Evolutionary conservation across 2,888 invertebrate species (phyloP), one percentile per base, ranked within the genome.

Genomic region (Idaea biselata): DNA sequence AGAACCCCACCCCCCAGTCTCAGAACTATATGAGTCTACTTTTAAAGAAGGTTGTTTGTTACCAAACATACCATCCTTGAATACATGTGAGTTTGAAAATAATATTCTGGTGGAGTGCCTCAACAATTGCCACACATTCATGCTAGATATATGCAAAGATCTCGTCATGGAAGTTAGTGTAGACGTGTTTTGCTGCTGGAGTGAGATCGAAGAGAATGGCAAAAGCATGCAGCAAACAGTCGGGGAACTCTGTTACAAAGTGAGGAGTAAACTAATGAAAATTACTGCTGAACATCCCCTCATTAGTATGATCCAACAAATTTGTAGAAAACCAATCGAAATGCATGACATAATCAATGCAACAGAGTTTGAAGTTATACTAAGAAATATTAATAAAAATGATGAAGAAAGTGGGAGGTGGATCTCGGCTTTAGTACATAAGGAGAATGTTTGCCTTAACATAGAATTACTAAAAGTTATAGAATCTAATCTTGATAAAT

Each of bases 101-200:
- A 74, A 71, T 66, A 57, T 72, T 58, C 70, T 90, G 60, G 60
- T 77, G 55, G 84, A 87, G 65, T 77, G 73, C 66, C 63, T 90
- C 8, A 74, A 82, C 33, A 84, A 82, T 58, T 82, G 83, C 68
- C 82, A 88, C 68, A 67, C 66, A 14, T 67, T 72, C 1, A 66
- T 91, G 68, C 64, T 91, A 60, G 88, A 91, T 67, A 77, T 75
- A 65, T 86, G 81, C 65, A 81, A 87, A 70, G 77, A 76, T 54
- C 73, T 89, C 32, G 80, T 88, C 14, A 91, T 91, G 88, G 84
- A 80, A 68, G 77, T 91, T 0, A 91, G 82, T 78, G 83, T 91
- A 18, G 88, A 91, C 63, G 83, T 88, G 66, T 92, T 86, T 73
- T 92, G 92, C 77, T 81, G 88, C 14, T 92, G 92, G 92, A 88